Evolutionary conservation across 2,797 vertebrate species (phyloP).

Genomic region (Betta splendens): DNA sequence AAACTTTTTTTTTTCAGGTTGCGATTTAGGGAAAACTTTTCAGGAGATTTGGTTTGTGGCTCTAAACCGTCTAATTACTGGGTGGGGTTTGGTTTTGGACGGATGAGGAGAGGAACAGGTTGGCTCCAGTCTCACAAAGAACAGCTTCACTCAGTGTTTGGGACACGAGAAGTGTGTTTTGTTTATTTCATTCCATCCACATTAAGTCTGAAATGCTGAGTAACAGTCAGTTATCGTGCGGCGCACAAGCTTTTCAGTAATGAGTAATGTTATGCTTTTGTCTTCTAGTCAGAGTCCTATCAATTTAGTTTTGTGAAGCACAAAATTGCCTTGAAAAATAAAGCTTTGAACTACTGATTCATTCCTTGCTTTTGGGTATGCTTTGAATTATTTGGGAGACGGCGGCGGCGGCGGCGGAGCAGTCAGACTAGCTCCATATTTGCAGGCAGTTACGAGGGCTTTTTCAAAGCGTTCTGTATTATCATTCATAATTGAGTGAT

Average conservation of each 20-base stretch:
- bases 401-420: constrained; percentile 30
- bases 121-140: constrained; percentile 32
- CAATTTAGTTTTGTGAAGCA: constrained; percentile 61
- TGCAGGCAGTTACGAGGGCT: constrained; percentile 35
- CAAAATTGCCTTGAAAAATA: constrained; percentile 66
- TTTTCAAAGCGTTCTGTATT: constrained; percentile 47
- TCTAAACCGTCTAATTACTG: constrained; percentile 1
- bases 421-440: constrained; percentile 51
- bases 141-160: constrained; percentile 11
- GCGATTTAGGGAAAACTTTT: too few species aligned
- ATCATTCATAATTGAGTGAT: constrained; percentile 49
- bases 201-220: constrained; percentile 42
- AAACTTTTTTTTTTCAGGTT: too few species aligned
- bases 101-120: constrained; percentile 10
- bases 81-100: not conserved
- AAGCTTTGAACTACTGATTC: constrained; percentile 73
- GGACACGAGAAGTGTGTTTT: constrained; percentile 25
- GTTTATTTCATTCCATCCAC: constrained; percentile 43
- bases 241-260: constrained; percentile 51
- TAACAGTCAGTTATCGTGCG: constrained; percentile 44
- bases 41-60: not conserved
- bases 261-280: constrained; percentile 52
- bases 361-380: constrained; percentile 57
- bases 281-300: constrained; percentile 54
- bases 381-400: constrained; percentile 65